Evolutionary conservation across 2,888 invertebrate species (phyloP), one percentile per base, ranked within the genome.

Genomic region (Imbricaverruca yamaguchii): DNA sequence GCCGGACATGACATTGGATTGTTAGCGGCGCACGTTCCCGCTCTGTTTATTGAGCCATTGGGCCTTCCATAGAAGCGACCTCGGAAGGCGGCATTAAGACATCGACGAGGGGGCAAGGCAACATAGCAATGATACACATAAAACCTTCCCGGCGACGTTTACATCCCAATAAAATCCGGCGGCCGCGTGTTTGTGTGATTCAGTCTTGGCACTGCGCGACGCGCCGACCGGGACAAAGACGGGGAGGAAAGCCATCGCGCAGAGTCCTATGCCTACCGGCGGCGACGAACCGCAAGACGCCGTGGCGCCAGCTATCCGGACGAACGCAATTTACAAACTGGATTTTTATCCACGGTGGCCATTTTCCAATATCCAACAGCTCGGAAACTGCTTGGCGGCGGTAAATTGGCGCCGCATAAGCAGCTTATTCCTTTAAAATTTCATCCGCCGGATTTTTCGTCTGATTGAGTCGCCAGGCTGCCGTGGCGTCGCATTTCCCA

Each of bases 321-420:
- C 15, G 21, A 74, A 18, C 55, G 74, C 74, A 74, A 74, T 74
- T 21, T 74, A 15, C 21, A 15, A 69, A 53, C 53, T 18, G 6
- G 21, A 74, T 55, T 55, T 18, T 12, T 55, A 55, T 74, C 53
- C 74, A 12, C 53, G 74, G 13, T 74, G 53, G 18, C 55, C 74
- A n/a, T 74, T 55, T 74, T 21, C 74, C 74, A 74, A 55, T 74
- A 53, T 74, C 74, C 53, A 18, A 11, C 18, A 13, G 18, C 10
- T 39, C 21, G 74, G 11, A 74, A 55, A 74, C 74, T 55, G 18
- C 55, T 55, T 55, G 55, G 9, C 55, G 21, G 53, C 21, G 18
- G 74, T 55, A 55, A 74, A 74, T 74, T 74, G 74, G 18, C 11
- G 74, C 74, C 21, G 74, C 74, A 74, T 74, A 74, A 74, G 74